Base-by-base conservation (phyloP, 1,140 invertebrate genomes). In the Drosophila guanche region DNA sequence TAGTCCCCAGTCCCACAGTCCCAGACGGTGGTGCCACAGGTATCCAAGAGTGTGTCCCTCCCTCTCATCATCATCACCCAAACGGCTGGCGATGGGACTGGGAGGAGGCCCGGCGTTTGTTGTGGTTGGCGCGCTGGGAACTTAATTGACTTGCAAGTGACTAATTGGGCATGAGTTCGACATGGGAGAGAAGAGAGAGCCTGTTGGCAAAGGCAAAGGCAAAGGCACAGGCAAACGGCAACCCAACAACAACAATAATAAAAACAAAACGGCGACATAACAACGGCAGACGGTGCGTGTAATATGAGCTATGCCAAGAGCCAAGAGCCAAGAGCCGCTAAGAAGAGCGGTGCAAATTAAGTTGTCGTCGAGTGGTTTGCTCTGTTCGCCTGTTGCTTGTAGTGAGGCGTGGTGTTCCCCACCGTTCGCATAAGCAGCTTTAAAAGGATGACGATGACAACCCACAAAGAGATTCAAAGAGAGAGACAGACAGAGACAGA, bases 61-160 rank as follows among this genome's bases (percentile, higher is more conserved):
- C 62, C 61, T 52, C 51, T 51, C 47, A 43, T 68, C 58, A 51
- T 65, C 60, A 23, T 45, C 51, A 46, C 76, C 72, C 78, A 66
- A 85, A 50, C 42, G 56, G 37, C 22, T 62, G 46, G 47, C 51
- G 23, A 56, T 60, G 52, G 20, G 63, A 4, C 22, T 37, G 41
- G 40, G 22, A 7, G 43, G 42, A 51, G 20, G 25, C 16, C 27
- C 27, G 69, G 74, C 73, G 83, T 88, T 63, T 88, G 78, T 83
- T 86, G 81, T 67, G 81, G 83, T 66, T 79, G 63, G 58, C 61
- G 70, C 74, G 63, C 53, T 83, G 78, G 70, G 51, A 83, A 88
- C 78, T 79, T 86, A 86, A 86, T 86, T 86, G 83, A 88, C 83
- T 88, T 86, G 79, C 83, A 86, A 88, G 84, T 89, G 83, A 86